phyloP scores from a whole-genome alignment of 2,113 vertebrate species.

The Pseudolaguvia tuberculata region DNA sequence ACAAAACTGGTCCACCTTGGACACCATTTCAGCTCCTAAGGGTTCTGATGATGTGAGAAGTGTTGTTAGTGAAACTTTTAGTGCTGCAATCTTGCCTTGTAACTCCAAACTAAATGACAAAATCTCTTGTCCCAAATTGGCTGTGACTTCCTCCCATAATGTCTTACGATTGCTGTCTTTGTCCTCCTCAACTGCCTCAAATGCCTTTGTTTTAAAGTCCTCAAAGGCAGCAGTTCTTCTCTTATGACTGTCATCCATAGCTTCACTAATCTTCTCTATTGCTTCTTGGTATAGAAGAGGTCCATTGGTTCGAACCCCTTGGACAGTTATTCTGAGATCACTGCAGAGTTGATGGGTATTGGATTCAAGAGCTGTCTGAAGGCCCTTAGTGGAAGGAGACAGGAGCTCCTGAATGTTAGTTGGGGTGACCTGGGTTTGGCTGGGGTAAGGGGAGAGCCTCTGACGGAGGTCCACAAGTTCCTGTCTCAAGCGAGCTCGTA shows the following conservation, averaged over 20 bases:
- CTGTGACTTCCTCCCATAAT: constrained; percentile 68
- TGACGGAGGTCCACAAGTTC: constrained; percentile 74
- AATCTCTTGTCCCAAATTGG: constrained; percentile 63
- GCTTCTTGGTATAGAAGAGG: constrained; percentile 57
- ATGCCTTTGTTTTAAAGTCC: constrained; percentile 67
- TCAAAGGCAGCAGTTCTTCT: constrained; percentile 57
- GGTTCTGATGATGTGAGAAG: constrained; percentile 45
- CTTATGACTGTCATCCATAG: constrained; percentile 54
- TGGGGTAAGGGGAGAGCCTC: constrained; percentile 70
- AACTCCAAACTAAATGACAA: constrained; percentile 52
- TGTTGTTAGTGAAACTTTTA: constrained; percentile 41
- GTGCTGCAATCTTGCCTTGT: constrained; percentile 46
- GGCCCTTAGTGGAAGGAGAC: constrained; percentile 65
- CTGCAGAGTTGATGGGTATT: constrained; percentile 71
- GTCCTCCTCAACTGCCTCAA: constrained; percentile 64
- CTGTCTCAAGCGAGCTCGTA: constrained; percentile 67
- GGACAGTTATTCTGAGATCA: constrained; percentile 61
- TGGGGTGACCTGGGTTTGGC: constrained; percentile 58
- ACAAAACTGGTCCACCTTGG: constrained; percentile 73
- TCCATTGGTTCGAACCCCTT: constrained; percentile 53
- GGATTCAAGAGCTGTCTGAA: constrained; percentile 71
- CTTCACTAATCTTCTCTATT: constrained; percentile 56
- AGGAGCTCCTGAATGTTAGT: constrained; percentile 72
- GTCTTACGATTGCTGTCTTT: constrained; percentile 60
- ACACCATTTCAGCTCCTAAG: constrained; percentile 56